Evolutionary conservation across 2,888 invertebrate genomes (phyloP).

Genomic region (Tachina fera): DNA sequence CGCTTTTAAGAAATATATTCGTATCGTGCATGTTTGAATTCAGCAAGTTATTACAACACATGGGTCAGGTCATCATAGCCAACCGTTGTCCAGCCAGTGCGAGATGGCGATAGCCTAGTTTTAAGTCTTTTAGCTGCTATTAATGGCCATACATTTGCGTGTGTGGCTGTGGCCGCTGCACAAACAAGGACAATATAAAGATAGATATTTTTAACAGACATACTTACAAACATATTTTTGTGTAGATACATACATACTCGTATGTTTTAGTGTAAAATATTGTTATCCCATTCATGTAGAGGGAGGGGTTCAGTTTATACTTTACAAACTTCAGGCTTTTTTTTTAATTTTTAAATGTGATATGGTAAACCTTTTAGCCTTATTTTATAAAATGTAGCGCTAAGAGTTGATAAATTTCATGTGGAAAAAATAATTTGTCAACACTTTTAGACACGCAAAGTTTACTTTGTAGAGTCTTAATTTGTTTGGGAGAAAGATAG

Average conservation of each 20-base stretch:
- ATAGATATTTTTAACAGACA: slow-evolving; percentile 17
- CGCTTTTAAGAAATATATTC: slow-evolving; percentile 32
- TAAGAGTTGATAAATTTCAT: too few species aligned
- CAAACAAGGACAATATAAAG: slow-evolving; percentile 27
- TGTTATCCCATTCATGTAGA: background rate
- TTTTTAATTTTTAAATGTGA: too few species aligned
- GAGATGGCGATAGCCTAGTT: slow-evolving; percentile 41
- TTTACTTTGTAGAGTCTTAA: too few species aligned
- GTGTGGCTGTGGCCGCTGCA: background rate
- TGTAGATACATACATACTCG: background rate
- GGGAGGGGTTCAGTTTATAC: background rate
- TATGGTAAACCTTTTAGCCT: too few species aligned
- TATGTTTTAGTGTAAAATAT: slow-evolving; percentile 19
- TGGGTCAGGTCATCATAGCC: slow-evolving; percentile 25
- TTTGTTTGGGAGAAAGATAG: too few species aligned
- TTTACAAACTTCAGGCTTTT: background rate
- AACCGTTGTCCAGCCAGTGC: background rate
- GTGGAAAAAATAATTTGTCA: too few species aligned
- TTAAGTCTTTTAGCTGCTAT: slow-evolving; percentile 22
- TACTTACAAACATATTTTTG: background rate
- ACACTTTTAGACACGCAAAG: too few species aligned
- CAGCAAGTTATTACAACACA: slow-evolving; percentile 27
- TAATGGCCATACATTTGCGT: slow-evolving; percentile 9
- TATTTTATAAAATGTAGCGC: too few species aligned
- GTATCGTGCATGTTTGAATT: background rate